Percentiles rank a stretch among this genome's conserved stretches.
Conservation (phyloP, 1,140 invertebrate genomes). For the Brachionus paranguensis region DNA sequence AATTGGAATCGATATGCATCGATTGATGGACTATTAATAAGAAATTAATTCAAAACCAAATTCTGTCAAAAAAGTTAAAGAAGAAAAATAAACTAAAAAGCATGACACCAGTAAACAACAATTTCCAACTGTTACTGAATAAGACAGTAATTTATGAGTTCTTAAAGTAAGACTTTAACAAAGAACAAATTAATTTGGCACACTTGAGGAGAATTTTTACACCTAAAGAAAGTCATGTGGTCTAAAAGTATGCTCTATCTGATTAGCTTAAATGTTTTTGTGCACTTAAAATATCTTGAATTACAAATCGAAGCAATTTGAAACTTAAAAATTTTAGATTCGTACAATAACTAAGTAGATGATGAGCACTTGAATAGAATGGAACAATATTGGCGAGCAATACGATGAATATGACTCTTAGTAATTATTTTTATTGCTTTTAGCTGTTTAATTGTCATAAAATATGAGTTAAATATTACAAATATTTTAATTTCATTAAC, state of each 20-base stretch:
- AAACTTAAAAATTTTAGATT: neutral
- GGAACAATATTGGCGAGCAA: neutral
- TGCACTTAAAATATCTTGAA: slow-evolving; percentile 26
- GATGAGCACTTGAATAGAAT: neutral
- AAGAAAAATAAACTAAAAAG: neutral
- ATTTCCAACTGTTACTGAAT: neutral
- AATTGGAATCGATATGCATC: neutral
- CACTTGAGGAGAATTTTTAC: neutral
- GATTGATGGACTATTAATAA: neutral
- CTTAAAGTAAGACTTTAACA: neutral
- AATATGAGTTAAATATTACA: neutral
- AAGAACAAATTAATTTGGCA: neutral
- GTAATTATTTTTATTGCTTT: neutral
- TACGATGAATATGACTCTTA: neutral
- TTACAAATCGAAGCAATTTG: neutral
- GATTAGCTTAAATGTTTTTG: neutral
- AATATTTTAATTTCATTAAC: neutral
- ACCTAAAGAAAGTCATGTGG: neutral
- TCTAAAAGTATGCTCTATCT: neutral
- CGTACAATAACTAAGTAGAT: neutral
- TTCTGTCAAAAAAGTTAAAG: neutral
- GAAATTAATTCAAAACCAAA: slow-evolving; percentile 5
- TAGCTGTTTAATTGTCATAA: neutral
- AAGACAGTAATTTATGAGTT: neutral
- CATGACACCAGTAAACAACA: neutral